Evolutionary conservation across 2,888 invertebrate species (phyloP), one percentile per base, ranked within the genome.

Genomic region (Molorchus minor): DNA sequence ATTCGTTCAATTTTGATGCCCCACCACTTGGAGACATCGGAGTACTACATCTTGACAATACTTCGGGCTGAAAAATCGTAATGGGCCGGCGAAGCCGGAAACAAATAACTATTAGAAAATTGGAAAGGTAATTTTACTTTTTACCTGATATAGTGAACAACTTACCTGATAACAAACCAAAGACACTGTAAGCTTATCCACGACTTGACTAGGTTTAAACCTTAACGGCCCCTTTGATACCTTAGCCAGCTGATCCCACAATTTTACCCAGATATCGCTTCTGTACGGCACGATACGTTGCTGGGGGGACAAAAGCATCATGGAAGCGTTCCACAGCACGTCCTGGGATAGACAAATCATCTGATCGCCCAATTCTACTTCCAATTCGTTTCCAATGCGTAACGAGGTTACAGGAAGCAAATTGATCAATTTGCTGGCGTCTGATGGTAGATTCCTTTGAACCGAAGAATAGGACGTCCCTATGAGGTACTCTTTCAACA

Each of bases 251-350:
- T 88, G 86, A 69, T 88, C 89, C 92, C 92, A 93, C 67, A 93
- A 81, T 62, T 88, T 85, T 35, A 92, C 92, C 93, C 93, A 94
- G 72, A 91, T 86, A 79, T 94, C 93, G 63, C 88, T 87, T 47
- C 89, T 84, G 79, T 92, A 93, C 56, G 92, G 92, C n/a, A 90
- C 86, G 43, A 94, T 85, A 62, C 94, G 85, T 79, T 94, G 93
- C 56, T 92, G 88, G 1, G 93, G 93, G 2, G 93, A 91, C 51
- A 94, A 81, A 45, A 94, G 82, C 87, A 93, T 93, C 80, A 91
- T 92, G 17, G 89, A 86, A 8, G 92, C 90, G 75, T 91, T 92
- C 88, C 91, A 92, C 47, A 93, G 81, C 67, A 87, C 86, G 80
- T 92, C 92, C 70, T 89, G 89, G 5, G 88, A 88, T 64, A 91